These are phyloP conservation scores for Pomatostomus ruficeps DNA, from an alignment of 2,113 vertebrate genomes.

Conservation along the genomic window DNA sequence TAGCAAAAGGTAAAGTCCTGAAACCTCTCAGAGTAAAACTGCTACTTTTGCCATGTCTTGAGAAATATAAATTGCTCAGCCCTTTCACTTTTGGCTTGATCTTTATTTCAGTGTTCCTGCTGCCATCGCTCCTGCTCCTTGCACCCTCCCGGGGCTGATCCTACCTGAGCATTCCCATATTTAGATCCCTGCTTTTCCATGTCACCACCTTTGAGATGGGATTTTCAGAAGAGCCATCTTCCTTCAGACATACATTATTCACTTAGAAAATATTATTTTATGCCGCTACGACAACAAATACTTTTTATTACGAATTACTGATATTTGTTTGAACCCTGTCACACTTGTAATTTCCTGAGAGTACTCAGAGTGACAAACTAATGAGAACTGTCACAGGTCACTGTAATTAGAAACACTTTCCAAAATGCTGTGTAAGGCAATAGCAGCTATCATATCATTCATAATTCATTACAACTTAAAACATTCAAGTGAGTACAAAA, in stretches of 20 bases:
- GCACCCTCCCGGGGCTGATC: not conserved
- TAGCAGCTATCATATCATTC: not conserved
- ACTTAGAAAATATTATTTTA: not conserved
- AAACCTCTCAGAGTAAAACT: not conserved
- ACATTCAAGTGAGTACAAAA: not conserved
- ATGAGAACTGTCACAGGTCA: not conserved
- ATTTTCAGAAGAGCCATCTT: not conserved
- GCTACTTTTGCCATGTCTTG: not conserved
- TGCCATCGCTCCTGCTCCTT: not conserved
- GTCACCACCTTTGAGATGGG: not conserved
- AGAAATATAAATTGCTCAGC: not conserved
- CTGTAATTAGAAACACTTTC: slow-evolving; percentile 23
- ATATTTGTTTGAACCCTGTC: not conserved
- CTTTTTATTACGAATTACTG: not conserved
- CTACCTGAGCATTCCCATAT: not conserved
- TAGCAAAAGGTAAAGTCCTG: not conserved
- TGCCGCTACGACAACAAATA: not conserved
- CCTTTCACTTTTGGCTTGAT: not conserved
- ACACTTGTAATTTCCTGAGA: not conserved
- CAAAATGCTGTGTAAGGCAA: not conserved
- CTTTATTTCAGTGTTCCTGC: too few relatives aligned
- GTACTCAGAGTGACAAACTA: not conserved
- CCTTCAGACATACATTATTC: not conserved
- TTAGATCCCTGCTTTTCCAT: not conserved
- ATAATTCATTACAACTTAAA: slow-evolving; percentile 51